Evolutionary conservation across 2,888 invertebrate genomes (phyloP).

Genomic region (Cordylochernes scorpioides): DNA sequence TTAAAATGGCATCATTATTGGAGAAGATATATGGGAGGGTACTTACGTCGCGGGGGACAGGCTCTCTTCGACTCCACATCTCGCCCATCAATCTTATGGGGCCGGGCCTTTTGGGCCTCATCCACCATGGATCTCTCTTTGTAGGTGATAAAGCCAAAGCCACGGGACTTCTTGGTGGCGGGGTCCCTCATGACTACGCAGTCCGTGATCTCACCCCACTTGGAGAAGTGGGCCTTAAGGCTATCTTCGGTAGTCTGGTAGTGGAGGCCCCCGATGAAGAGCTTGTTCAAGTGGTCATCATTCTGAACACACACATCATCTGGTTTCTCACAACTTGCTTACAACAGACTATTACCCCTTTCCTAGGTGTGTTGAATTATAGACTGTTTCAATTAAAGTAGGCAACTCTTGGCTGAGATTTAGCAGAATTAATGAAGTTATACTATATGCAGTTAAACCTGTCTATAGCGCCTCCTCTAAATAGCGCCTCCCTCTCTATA

Average conservation of each 20-base stretch:
- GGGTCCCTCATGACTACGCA: constrained; percentile 93
- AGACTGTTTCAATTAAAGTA: too few relatives aligned
- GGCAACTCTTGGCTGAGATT: too few relatives aligned
- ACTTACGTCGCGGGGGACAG: constrained; percentile 44
- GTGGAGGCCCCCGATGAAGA: constrained; percentile 83
- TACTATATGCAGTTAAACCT: too few relatives aligned
- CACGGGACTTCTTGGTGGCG: constrained; percentile 71
- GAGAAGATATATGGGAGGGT: too few relatives aligned
- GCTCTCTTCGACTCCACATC: constrained; percentile 91
- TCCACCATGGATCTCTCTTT: constrained; percentile 79
- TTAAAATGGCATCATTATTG: too few relatives aligned
- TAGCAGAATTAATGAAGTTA: too few relatives aligned
- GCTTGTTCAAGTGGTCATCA: constrained; percentile 33
- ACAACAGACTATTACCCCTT: too few relatives aligned
- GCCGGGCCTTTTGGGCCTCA: constrained; percentile 51
- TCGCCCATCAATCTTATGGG: constrained; percentile 75
- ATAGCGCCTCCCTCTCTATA: too few relatives aligned
- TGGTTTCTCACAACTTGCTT: too few relatives aligned
- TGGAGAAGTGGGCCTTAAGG: constrained; percentile 54
- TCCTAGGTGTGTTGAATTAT: too few relatives aligned
- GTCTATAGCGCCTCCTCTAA: too few relatives aligned
- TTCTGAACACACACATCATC: too few relatives aligned
- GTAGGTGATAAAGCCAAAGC: constrained; percentile 95
- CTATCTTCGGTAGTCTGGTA: constrained; percentile 77
- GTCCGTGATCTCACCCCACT: constrained; percentile 89